Conservation (phyloP, 2,113 vertebrate genomes). For the Oncorhynchus nerka region DNA sequence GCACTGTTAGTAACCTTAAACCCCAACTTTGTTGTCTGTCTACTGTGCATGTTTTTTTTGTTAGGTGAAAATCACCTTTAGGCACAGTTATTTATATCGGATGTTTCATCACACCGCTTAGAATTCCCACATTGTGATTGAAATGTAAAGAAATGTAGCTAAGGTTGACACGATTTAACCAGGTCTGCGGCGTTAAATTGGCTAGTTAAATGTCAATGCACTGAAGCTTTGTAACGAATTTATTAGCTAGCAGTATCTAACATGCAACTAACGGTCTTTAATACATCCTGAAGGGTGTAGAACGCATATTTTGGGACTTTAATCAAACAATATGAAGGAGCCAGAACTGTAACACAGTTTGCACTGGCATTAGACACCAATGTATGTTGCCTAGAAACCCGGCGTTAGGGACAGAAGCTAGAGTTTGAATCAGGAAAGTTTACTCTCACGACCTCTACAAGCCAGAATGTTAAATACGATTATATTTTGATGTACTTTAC, state of each 20-base stretch:
- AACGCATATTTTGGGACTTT: conserved; percentile 39
- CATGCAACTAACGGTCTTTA: conserved; percentile 45
- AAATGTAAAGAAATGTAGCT: neutral
- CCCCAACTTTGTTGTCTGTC: conserved; percentile 63
- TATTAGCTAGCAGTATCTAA: neutral
- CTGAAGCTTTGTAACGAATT: neutral
- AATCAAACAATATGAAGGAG: conserved; percentile 55
- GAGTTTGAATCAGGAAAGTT: too few species aligned
- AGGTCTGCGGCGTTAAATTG: neutral
- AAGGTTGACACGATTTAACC: neutral
- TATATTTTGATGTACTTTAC: too few species aligned
- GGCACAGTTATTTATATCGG: neutral
- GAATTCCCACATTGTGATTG: too few species aligned
- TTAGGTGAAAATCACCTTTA: neutral
- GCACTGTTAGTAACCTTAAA: conserved; percentile 32
- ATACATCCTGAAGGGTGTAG: conserved; percentile 30
- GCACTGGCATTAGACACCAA: conserved; percentile 58
- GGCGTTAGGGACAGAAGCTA: too few species aligned
- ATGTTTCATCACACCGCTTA: too few species aligned
- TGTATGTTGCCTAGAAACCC: conserved; percentile 9
- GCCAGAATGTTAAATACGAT: too few species aligned
- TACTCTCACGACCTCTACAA: too few species aligned
- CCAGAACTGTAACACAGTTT: conserved; percentile 9
- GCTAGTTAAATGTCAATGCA: too few species aligned
- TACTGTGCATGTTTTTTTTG: neutral